These are phyloP conservation scores for Ateles fusciceps DNA, from an alignment of 2,797 vertebrate species.

Conservation along the genomic window DNA sequence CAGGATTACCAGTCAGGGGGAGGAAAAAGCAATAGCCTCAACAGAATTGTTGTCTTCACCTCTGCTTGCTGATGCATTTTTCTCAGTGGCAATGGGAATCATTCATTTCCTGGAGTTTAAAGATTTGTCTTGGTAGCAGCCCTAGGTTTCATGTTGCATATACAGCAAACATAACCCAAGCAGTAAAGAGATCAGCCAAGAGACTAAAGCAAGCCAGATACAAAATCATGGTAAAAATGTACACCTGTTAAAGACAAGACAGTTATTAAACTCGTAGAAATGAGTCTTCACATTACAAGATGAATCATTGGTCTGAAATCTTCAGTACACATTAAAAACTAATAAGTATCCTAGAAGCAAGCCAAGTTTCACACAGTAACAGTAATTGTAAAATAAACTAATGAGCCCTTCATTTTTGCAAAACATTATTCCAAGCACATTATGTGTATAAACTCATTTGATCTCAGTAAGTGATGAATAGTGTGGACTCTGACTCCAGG, in stretches of 20 bases:
- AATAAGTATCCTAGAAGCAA: constrained; percentile 13
- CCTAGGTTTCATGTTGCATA: not conserved
- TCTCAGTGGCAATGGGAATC: not conserved
- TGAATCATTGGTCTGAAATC: no score
- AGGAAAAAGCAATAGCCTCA: not conserved
- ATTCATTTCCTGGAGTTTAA: constrained; percentile 19
- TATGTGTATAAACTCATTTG: not conserved
- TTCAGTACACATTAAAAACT: not conserved
- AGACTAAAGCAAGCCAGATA: not conserved
- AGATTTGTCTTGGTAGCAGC: not conserved
- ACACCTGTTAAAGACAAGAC: not conserved
- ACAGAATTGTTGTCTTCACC: not conserved
- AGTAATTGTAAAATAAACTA: not conserved
- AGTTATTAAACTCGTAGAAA: not conserved
- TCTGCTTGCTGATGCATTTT: not conserved
- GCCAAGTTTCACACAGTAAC: not conserved
- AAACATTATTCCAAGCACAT: constrained; percentile 14
- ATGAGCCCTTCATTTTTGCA: not conserved
- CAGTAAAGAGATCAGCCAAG: not conserved
- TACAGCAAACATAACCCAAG: not conserved
- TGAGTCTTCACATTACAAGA: not conserved
- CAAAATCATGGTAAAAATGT: not conserved
- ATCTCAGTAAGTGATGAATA: not conserved
- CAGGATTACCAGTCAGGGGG: not conserved
- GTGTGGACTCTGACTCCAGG: not conserved